phyloP scores from a whole-genome alignment of 1,140 invertebrate species.

The Bombus waltoni region DNA sequence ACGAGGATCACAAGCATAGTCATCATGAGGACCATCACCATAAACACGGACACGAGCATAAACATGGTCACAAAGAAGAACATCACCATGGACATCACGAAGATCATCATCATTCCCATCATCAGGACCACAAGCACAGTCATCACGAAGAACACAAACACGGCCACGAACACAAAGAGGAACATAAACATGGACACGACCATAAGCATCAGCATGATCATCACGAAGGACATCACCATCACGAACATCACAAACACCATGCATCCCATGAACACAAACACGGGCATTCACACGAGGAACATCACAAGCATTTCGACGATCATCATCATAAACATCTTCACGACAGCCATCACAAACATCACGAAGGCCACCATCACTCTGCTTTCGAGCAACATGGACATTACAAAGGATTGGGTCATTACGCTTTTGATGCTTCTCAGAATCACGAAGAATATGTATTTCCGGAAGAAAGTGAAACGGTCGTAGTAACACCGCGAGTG shows the following conservation, averaged over 20 bases:
- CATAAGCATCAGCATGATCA: slow-evolving; percentile 74
- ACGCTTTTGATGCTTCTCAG: slow-evolving; percentile 68
- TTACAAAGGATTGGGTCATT: slow-evolving; percentile 64
- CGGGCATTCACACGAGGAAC: slow-evolving; percentile 70
- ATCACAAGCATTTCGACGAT: slow-evolving; percentile 67
- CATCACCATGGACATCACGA: slow-evolving; percentile 75
- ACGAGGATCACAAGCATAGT: slow-evolving; percentile 61
- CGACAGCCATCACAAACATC: slow-evolving; percentile 63
- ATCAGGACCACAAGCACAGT: slow-evolving; percentile 67
- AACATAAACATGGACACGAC: slow-evolving; percentile 74
- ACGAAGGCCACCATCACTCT: slow-evolving; percentile 61
- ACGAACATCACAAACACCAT: slow-evolving; percentile 72
- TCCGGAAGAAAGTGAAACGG: slow-evolving; percentile 63
- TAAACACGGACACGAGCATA: slow-evolving; percentile 71
- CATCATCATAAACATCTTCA: slow-evolving; percentile 72
- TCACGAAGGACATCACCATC: slow-evolving; percentile 70
- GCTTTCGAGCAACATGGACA: slow-evolving; percentile 58
- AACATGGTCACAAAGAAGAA: slow-evolving; percentile 73
- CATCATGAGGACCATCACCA: slow-evolving; percentile 73
- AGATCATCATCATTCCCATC: slow-evolving; percentile 73
- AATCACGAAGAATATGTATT: slow-evolving; percentile 73
- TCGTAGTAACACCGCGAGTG: slow-evolving; percentile 25
- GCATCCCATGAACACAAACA: slow-evolving; percentile 72
- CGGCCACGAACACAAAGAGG: slow-evolving; percentile 69
- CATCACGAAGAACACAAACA: slow-evolving; percentile 75